Evolutionary conservation across 2,113 vertebrate genomes (phyloP), one percentile per base, ranked within the genome.

Genomic region (Himantopus leucocephalus): DNA sequence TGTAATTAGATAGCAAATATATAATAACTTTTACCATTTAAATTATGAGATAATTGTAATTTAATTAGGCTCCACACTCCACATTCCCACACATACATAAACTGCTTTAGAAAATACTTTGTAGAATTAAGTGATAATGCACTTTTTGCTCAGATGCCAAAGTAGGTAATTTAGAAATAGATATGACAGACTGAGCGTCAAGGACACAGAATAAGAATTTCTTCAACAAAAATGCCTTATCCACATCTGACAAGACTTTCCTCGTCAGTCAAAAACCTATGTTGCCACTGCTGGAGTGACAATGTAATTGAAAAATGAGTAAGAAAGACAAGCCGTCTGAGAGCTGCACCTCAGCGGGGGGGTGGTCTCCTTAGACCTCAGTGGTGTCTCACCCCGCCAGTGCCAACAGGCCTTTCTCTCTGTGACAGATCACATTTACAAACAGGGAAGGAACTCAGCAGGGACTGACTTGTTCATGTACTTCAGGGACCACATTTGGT

Each of bases 281-380:
- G 14, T 55, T 12, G 0, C 7, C 64, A 35, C 41, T 55, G 26
- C 9, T 2, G 2, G 32, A 91, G 5, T 34, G 43, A 91, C 9
- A 89, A 41, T 0, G 0, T 50, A 32, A 53, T 3, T 48, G 68
- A 73, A 76, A 90, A 87, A 2, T 52, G 8, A 63, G 16, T 37
- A 39, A 53, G 30, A 77, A 37, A 84, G 7, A 35, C n/a, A 75
- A 41, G 43, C 23, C 3, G 0, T 55, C 43, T 60, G 18, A 90
- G 17, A 32, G 21, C 37, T 86, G 26, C 37, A 64, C 13, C 0
- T 0, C 3, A 3, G 3, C 37, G 3, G 5, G 27, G 4, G 4
- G 5, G 4, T 39, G 35, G 14, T 10, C 27, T 72, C 45, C 43
- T 92, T 37, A 68, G 39, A 83, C 27, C 12, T 41, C 29, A 10